These are phyloP conservation scores for Phaethon lepturus DNA, from an alignment of 2,113 vertebrate species.

Conservation along the genomic window DNA sequence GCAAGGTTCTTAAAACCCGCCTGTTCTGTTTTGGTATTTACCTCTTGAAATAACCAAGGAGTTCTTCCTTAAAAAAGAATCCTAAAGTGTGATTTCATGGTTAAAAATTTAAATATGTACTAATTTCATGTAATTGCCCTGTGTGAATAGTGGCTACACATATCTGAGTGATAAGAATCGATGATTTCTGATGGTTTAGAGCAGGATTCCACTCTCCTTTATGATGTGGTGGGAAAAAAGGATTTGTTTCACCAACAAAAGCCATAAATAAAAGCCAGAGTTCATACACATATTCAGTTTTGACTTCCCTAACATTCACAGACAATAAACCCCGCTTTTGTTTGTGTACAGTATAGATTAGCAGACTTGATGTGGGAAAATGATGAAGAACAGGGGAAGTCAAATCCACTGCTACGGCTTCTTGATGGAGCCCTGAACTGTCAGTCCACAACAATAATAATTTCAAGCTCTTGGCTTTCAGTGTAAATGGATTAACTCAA, in stretches of 20 bases:
- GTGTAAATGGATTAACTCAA: slow-evolving; percentile 21
- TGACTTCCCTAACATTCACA: not conserved
- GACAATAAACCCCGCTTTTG: not conserved
- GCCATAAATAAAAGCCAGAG: not conserved
- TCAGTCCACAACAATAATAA: not conserved
- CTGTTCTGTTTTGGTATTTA: not conserved
- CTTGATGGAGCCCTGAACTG: not conserved
- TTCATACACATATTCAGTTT: not conserved
- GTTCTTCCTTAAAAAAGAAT: not conserved
- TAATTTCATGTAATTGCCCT: not conserved
- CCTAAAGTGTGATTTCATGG: not conserved
- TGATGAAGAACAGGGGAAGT: not conserved
- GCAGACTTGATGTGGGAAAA: not conserved
- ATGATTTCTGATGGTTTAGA: not conserved
- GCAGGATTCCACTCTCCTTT: not conserved
- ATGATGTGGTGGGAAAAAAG: not conserved
- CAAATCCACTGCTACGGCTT: not conserved
- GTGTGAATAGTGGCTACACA: not conserved
- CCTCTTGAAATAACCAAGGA: not conserved
- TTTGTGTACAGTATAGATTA: not conserved
- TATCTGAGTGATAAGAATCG: not conserved
- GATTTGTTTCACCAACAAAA: not conserved
- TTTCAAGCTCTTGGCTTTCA: not conserved
- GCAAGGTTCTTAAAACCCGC: not conserved
- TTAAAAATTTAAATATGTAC: not conserved